Base-by-base conservation (phyloP, 1,140 invertebrate species). In the Zaprionus capensis region DNA sequence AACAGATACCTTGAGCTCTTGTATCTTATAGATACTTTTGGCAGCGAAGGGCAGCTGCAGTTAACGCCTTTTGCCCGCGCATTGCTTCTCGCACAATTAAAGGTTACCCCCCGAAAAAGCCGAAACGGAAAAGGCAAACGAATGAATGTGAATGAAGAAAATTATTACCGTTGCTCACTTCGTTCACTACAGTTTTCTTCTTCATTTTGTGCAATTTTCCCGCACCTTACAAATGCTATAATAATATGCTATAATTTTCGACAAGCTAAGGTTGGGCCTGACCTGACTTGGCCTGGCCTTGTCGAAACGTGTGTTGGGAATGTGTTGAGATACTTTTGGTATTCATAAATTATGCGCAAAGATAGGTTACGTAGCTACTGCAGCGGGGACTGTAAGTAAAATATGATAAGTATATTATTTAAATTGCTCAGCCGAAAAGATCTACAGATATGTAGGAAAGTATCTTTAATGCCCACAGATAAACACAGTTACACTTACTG, bases 191-290 rank as follows among this genome's bases (percentile, higher is more conserved):
- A 34, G 31, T 46, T n/a, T 46, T 46, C 41, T n/a, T 44, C 41
- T 44, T 44, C 41, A 17, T 46, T 46, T 46, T 38, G 72, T 71
- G 68, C 71, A 59, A 69, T 71, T 70, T 76, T 71, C 79, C 72
- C 70, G 17, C 68, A 72, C 62, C 71, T 59, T 75, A 67, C 76
- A 85, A 85, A 85, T 76, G 82, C 68, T 71, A 81, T 81, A 81
- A 84, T 85, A 84, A 85, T 85, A 71, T 73, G 78, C 71, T 75
- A 81, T 84, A 81, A 84, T 84, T 85, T 79, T 66, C 15, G 46
- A 22, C 58, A 44, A 26, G 20, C 51, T 28, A 20, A 20, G 44
- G 44, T 20, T 28, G 11, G 51, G 53, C 53, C 46, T 20, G 28
- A 7, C 28, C 20, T 51, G 46, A 7, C 46, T 9, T 5, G 20